phyloP scores from a whole-genome alignment of 2,113 vertebrate genomes.

The Lepidothrix coronata region DNA sequence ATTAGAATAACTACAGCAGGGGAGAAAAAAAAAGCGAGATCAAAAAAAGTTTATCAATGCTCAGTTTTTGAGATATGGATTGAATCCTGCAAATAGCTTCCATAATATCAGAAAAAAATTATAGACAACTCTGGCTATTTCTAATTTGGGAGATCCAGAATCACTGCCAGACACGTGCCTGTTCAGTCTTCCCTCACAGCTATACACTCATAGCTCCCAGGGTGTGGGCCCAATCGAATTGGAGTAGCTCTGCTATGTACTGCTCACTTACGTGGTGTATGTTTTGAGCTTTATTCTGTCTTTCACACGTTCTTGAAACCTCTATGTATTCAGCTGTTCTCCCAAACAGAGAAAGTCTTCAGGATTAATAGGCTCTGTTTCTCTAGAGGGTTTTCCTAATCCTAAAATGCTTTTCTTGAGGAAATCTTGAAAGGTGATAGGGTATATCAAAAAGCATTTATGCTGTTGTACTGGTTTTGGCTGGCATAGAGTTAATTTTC shows the following conservation, averaged over 20 bases:
- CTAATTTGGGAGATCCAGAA: not conserved
- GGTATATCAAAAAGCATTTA: not conserved
- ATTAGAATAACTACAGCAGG: not conserved
- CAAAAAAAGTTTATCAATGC: not conserved
- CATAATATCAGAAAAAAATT: not conserved
- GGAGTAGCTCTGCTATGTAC: not conserved
- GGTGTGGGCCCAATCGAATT: not conserved
- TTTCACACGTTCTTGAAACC: not conserved
- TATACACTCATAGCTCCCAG: not conserved
- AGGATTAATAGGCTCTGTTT: not conserved
- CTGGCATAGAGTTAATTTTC: not conserved
- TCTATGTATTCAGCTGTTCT: not conserved
- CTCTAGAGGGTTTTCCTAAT: not conserved
- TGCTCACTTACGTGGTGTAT: not conserved
- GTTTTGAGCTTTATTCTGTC: not conserved
- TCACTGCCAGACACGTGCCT: not conserved
- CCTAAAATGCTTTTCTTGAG: not conserved
- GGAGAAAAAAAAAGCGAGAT: fast-evolving
- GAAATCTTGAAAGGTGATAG: not conserved
- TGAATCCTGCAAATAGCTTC: not conserved
- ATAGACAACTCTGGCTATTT: not conserved
- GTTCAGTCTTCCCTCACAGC: not conserved
- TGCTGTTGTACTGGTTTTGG: not conserved
- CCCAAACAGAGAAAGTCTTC: not conserved
- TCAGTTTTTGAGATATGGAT: not conserved